Evolutionary conservation across 2,797 vertebrate species (phyloP).

Genomic region (Parauchenoglanis punctatus): DNA sequence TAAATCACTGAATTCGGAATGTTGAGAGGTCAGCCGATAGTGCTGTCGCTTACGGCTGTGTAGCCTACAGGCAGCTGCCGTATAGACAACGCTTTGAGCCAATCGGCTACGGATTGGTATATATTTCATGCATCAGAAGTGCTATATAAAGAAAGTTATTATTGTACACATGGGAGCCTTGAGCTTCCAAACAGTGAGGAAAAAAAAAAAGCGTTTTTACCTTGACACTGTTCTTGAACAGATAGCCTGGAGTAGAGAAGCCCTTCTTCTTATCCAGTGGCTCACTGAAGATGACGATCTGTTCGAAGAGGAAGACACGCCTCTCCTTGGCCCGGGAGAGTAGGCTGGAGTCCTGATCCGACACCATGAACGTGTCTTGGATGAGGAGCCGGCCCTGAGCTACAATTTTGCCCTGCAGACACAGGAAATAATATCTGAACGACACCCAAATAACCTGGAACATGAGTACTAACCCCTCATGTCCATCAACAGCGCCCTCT

Average conservation of each 20-base stretch:
- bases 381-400: conserved; percentile 95
- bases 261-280: conserved; percentile 98
- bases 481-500: not conserved
- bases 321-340: conserved; percentile 95
- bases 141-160: too few species aligned
- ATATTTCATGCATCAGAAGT: not conserved
- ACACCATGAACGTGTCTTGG: conserved; percentile 96
- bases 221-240: conserved; percentile 98
- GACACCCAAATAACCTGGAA: too few species aligned
- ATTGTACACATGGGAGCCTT: not conserved
- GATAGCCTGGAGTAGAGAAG: conserved; percentile 93
- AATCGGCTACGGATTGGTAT: not conserved
- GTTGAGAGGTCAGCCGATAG: not conserved
- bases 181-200: not conserved
- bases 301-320: conserved; percentile 95
- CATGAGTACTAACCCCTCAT: not conserved
- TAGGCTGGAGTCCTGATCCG: conserved; percentile 90
- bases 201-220: conserved; percentile 64
- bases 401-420: conserved; percentile 92
- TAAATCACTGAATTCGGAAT: not conserved
- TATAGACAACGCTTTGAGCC: not conserved
- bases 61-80: not conserved
- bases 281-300: conserved; percentile 98
- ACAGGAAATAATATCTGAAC: not conserved
- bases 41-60: not conserved